Conservation (phyloP, 2,797 vertebrate genomes). For the Percopsis omiscomaycus region DNA sequence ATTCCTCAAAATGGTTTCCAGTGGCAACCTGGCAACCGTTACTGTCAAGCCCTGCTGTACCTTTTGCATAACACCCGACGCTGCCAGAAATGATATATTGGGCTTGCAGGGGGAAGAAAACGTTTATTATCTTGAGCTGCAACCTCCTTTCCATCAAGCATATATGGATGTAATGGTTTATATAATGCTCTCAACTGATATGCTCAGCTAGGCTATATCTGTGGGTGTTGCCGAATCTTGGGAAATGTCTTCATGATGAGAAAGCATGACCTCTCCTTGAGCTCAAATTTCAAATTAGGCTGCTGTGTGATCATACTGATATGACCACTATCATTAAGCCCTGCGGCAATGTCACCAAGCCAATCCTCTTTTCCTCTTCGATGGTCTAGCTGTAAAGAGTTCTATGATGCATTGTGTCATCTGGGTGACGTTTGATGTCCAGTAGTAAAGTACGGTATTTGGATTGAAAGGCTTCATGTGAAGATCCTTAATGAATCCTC, state of each 20-base stretch:
- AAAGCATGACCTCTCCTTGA: slow-evolving; percentile 42
- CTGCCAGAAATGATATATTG: neutral
- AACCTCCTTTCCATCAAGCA: slow-evolving; percentile 34
- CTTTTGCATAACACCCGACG: neutral
- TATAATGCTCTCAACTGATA: slow-evolving; percentile 60
- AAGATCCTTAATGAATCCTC: no score
- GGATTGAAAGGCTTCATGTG: no score
- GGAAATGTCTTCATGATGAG: slow-evolving; percentile 37
- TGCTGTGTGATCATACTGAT: slow-evolving; percentile 41
- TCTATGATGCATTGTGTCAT: neutral
- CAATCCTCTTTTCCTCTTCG: neutral
- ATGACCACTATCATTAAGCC: slow-evolving; percentile 45
- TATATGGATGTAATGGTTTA: slow-evolving; percentile 67
- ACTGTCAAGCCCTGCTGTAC: no score
- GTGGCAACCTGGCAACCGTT: no score
- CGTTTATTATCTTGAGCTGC: slow-evolving; percentile 7
- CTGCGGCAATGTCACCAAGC: slow-evolving; percentile 17
- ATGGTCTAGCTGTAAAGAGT: slow-evolving; percentile 18
- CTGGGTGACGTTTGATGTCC: neutral
- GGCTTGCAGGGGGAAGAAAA: neutral
- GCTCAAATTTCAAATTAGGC: slow-evolving; percentile 48
- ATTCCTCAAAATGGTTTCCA: no score
- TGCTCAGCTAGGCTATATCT: slow-evolving; percentile 39
- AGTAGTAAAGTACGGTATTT: no score
- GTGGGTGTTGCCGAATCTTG: slow-evolving; percentile 49